Percentiles rank a stretch among this genome's conserved stretches.
These are phyloP conservation scores for Atta texana DNA, from an alignment of 1,140 invertebrate species.

Conservation along the genomic window DNA sequence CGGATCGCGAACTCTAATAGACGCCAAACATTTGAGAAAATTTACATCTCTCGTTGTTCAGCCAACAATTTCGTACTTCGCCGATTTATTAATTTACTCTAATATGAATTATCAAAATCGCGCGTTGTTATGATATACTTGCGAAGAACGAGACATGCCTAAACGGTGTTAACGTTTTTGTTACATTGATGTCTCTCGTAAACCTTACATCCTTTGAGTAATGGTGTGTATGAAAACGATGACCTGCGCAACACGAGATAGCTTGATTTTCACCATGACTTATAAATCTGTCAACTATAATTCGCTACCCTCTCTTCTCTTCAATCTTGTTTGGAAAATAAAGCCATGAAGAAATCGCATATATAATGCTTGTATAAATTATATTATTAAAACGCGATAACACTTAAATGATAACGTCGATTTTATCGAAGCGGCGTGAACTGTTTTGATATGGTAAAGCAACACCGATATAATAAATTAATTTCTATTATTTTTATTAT, in stretches of 20 bases:
- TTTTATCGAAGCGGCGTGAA: neutral
- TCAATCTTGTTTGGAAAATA: neutral
- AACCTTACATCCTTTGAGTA: conserved; percentile 12
- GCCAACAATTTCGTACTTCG: neutral
- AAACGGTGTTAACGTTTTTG: neutral
- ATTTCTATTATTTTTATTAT: neutral
- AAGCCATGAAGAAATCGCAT: neutral
- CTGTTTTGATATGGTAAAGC: neutral
- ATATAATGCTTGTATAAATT: neutral
- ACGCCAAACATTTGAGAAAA: neutral
- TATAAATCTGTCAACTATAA: conserved; percentile 56
- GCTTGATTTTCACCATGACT: conserved; percentile 35
- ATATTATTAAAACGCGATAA: neutral
- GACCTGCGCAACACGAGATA: conserved; percentile 5
- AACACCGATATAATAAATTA: neutral
- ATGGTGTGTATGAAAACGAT: conserved; percentile 4
- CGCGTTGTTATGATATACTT: neutral
- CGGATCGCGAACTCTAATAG: neutral
- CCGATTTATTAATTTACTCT: neutral
- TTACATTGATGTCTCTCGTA: too few relatives aligned
- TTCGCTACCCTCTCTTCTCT: neutral
- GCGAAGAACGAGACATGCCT: neutral
- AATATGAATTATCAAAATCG: neutral
- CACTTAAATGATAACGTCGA: conserved; percentile 4
- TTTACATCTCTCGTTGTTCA: neutral